Evolutionary conservation across 2,113 vertebrate genomes (phyloP).

Genomic region (Labeo rohita): DNA sequence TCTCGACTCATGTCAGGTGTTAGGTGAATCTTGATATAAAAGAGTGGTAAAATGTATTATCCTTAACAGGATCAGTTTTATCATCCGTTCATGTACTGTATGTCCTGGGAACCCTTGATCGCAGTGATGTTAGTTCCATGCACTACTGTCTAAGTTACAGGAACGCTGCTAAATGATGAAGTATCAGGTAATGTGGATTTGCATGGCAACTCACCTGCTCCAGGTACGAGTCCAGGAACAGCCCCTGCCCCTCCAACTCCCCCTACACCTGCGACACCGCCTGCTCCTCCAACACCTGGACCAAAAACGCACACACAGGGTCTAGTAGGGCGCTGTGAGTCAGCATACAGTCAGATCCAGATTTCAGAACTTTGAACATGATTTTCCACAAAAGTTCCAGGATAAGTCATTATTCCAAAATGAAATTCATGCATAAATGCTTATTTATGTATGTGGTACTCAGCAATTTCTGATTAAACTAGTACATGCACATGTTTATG

Average conservation of each 20-base stretch:
- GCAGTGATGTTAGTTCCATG: background rate
- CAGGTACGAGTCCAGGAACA: slow-evolving; percentile 52
- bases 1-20: no score
- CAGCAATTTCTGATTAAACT: background rate
- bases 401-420: background rate
- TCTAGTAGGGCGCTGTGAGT: background rate
- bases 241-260: slow-evolving; percentile 29
- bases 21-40: no score
- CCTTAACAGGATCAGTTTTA: no score
- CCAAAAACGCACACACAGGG: slow-evolving; percentile 14
- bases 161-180: background rate
- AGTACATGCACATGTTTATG: background rate
- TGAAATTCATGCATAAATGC: background rate
- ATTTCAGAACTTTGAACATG: background rate
- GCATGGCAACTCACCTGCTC: slow-evolving; percentile 56
- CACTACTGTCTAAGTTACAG: background rate
- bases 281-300: slow-evolving; percentile 57
- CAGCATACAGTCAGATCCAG: background rate
- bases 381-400: background rate
- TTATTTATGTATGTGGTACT: background rate
- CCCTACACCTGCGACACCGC: slow-evolving; percentile 22
- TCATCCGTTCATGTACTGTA: background rate
- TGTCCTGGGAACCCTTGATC: background rate
- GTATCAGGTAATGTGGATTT: background rate
- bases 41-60: no score